Evolutionary conservation across 1,140 invertebrate genomes (phyloP).

Genomic region (Anastrepha obliqua): DNA sequence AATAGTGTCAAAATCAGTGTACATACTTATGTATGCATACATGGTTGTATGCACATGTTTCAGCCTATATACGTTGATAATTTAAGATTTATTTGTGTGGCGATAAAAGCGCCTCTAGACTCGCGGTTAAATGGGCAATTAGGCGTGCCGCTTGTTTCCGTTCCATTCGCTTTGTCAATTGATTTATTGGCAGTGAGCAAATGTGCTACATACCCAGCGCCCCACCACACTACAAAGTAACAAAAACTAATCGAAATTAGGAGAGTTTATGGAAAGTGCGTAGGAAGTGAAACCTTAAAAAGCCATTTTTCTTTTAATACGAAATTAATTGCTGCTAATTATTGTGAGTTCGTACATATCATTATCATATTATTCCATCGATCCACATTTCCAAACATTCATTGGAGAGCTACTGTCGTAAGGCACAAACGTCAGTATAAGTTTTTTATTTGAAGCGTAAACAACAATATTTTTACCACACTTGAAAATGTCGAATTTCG

Average conservation of each 20-base stretch:
- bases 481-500: too few species aligned
- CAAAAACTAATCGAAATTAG: conserved; percentile 27
- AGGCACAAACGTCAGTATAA: too few species aligned
- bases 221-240: background rate
- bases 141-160: conserved; percentile 71
- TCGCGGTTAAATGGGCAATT: conserved; percentile 66
- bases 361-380: too few species aligned
- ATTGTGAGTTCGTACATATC: background rate
- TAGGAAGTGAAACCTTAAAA: background rate
- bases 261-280: background rate
- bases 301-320: background rate
- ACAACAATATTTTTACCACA: too few species aligned
- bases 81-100: conserved; percentile 45
- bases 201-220: background rate
- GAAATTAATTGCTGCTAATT: conserved; percentile 27
- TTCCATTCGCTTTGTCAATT: conserved; percentile 71
- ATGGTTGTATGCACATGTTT: background rate
- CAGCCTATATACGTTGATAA: conserved; percentile 9
- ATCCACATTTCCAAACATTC: too few species aligned
- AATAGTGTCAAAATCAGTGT: conserved; percentile 15
- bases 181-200: conserved; percentile 63
- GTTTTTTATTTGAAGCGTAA: too few species aligned
- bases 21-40: background rate
- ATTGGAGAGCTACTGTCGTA: too few species aligned
- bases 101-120: conserved; percentile 30